A percentile compares a stretch with the other conserved stretches of the same genome.
phyloP scores from a whole-genome alignment of 2,797 vertebrate genomes.

The Linurgus olivaceus region DNA sequence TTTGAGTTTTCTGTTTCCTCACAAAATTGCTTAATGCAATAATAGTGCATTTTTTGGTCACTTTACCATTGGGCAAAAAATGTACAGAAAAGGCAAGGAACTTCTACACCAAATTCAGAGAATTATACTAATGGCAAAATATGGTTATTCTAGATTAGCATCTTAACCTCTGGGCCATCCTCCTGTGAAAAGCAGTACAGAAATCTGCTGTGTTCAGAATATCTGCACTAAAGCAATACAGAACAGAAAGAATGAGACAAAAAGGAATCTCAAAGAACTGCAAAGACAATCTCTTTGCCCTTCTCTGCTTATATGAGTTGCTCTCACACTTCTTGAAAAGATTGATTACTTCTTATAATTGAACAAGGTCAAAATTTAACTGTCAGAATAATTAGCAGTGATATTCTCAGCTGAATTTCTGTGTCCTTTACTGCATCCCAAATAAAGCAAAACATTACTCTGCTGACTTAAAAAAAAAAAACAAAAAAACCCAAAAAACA shows the following conservation, averaged over 20 bases:
- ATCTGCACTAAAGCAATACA: not conserved
- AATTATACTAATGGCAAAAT: not conserved
- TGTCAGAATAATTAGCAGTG: not conserved
- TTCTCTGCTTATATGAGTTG: not conserved
- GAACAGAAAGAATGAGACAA: not conserved
- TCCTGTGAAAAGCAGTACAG: not conserved
- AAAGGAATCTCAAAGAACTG: not conserved
- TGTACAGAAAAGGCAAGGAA: not conserved
- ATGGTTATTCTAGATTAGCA: not conserved
- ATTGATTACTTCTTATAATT: not conserved
- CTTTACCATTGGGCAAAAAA: not conserved
- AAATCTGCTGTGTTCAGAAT: not conserved
- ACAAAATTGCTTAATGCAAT: not conserved
- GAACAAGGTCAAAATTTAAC: not conserved
- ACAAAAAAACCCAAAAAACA: not conserved
- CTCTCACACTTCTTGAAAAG: not conserved
- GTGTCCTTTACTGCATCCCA: not conserved
- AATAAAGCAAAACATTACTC: not conserved
- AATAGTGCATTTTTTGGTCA: not conserved
- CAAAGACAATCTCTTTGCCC: constrained; percentile 21
- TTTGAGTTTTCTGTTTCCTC: not conserved
- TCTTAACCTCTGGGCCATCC: not conserved
- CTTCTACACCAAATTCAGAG: not conserved
- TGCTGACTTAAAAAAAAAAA: not conserved
- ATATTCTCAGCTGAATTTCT: not conserved